These are phyloP conservation scores for Sipha flava DNA, from an alignment of 1,140 invertebrate genomes.

Conservation along the genomic window DNA sequence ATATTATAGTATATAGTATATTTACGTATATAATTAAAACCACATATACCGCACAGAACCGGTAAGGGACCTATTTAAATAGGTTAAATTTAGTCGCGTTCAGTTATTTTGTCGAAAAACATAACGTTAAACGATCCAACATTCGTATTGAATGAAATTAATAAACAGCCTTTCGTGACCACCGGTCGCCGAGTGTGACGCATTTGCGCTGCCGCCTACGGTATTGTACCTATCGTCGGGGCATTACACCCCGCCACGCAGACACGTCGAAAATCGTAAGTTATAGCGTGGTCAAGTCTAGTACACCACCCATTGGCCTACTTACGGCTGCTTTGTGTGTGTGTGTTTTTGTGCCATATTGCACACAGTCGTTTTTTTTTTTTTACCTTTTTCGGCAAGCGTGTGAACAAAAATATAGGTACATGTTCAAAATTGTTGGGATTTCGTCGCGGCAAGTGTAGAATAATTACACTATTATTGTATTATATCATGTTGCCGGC, in stretches of 20 bases:
- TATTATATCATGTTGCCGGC: too few relatives aligned
- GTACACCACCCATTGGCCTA: conserved; percentile 18
- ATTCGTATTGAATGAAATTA: not conserved
- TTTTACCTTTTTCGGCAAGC: too few relatives aligned
- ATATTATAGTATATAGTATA: too few relatives aligned
- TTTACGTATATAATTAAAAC: too few relatives aligned
- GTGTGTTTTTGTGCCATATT: not conserved
- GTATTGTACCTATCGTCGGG: not conserved
- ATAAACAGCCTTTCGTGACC: conserved; percentile 1
- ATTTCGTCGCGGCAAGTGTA: too few relatives aligned
- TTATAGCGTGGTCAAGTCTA: conserved; percentile 11
- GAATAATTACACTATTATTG: too few relatives aligned
- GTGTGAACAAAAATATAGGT: too few relatives aligned
- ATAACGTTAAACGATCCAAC: not conserved
- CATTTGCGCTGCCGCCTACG: not conserved
- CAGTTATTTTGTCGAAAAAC: not conserved
- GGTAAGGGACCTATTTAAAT: too few relatives aligned
- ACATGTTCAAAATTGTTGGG: too few relatives aligned
- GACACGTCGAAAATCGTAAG: not conserved
- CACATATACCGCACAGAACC: too few relatives aligned
- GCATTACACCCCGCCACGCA: not conserved
- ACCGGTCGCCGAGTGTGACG: not conserved
- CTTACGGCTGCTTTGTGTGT: not conserved
- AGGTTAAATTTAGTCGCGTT: too few relatives aligned
- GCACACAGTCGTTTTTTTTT: not conserved